A percentile compares a stretch with the other conserved stretches of the same genome.
Conservation (phyloP, 1,140 invertebrate genomes). For the Aleiodes sp. region DNA sequence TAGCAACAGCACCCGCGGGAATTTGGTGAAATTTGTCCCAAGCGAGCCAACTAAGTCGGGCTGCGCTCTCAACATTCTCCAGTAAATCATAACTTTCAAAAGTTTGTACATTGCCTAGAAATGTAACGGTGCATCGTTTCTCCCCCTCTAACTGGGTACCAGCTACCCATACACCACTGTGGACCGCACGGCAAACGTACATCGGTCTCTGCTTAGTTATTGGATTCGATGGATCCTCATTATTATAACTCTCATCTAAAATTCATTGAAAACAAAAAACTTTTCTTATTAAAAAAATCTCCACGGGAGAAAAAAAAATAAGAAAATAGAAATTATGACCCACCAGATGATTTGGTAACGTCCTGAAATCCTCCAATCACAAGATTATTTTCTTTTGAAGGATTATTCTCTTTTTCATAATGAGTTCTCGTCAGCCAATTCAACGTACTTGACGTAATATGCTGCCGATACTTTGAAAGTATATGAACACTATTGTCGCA, state of each 20-base stretch:
- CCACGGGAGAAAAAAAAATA: too few species aligned
- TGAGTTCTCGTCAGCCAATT: conserved; percentile 67
- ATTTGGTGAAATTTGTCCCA: conserved; percentile 74
- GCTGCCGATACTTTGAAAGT: conserved; percentile 51
- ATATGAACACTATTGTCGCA: conserved; percentile 64
- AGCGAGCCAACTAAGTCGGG: conserved; percentile 75
- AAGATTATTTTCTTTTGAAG: conserved; percentile 57
- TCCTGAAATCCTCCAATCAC: conserved; percentile 69
- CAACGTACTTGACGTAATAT: conserved; percentile 70
- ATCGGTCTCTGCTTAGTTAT: conserved; percentile 60
- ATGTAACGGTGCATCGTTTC: conserved; percentile 72
- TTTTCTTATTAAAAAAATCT: neutral
- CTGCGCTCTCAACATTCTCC: conserved; percentile 80
- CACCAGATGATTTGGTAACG: conserved; percentile 45
- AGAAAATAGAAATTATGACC: neutral
- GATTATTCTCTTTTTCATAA: too few species aligned
- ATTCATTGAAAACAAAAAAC: neutral
- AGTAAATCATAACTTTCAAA: conserved; percentile 77
- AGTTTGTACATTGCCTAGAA: conserved; percentile 68
- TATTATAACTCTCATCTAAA: conserved; percentile 23
- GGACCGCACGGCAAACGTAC: conserved; percentile 77
- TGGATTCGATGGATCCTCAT: conserved; percentile 37
- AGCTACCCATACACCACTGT: conserved; percentile 76
- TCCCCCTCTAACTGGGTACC: conserved; percentile 67
- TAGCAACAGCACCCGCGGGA: conserved; percentile 73